Evolutionary conservation across 53 echinoderm and acorn worm genomes (phyloP).

Genomic region (Paracentrotus lividus): DNA sequence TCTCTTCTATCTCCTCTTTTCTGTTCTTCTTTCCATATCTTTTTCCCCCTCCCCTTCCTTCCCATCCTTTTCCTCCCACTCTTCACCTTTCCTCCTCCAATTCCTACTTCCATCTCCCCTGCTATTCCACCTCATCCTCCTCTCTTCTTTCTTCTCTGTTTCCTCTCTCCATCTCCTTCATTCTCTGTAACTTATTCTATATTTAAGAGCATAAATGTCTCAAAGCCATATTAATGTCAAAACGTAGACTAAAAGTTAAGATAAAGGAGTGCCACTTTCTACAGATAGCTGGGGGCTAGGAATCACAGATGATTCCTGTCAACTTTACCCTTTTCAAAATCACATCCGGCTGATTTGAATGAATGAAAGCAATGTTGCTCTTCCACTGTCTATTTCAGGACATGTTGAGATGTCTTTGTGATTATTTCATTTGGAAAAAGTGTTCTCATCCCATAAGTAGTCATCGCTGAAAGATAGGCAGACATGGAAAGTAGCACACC

Average conservation of each 20-base stretch:
- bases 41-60: background rate
- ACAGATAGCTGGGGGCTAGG: constrained; percentile 14
- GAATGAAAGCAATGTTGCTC: background rate
- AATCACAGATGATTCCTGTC: constrained; percentile 16
- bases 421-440: background rate
- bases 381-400: background rate
- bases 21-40: background rate
- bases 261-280: background rate
- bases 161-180: background rate
- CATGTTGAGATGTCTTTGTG: background rate
- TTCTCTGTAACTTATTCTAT: background rate
- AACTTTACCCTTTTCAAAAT: constrained; percentile 14
- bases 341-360: background rate
- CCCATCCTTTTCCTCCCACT: background rate
- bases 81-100: background rate
- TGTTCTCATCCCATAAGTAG: background rate
- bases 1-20: background rate
- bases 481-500: background rate
- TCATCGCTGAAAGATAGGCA: background rate
- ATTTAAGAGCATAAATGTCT: background rate
- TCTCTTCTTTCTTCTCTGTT: background rate
- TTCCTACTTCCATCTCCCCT: no score
- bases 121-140: background rate
- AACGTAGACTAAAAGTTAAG: background rate
- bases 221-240: background rate